phyloP scores from a whole-genome alignment of 2,888 invertebrate genomes.

The Chelonus formosanus region DNA sequence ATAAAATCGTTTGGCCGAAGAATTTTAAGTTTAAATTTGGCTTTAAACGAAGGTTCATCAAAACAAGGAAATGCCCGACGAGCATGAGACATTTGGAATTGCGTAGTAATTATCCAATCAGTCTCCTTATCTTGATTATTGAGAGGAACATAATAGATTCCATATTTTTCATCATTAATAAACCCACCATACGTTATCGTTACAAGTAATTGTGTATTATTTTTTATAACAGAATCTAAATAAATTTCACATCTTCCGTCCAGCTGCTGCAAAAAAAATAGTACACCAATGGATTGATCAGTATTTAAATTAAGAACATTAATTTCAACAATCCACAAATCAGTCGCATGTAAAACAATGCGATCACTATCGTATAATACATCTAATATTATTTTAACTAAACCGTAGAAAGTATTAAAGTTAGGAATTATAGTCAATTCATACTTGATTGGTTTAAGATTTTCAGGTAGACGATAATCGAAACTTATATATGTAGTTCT shows the following conservation, averaged over 20 bases:
- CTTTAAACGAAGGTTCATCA: constrained; percentile 55
- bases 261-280: no score
- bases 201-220: no score
- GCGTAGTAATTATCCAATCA: constrained; percentile 71
- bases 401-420: constrained; percentile 65
- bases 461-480: constrained; percentile 68
- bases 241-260: no score
- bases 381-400: constrained; percentile 64
- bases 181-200: no score
- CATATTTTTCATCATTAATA: no score
- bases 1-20: constrained; percentile 44
- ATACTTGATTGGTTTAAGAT: constrained; percentile 54
- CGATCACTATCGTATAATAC: constrained; percentile 52
- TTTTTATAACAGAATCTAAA: no score
- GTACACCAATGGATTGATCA: no score
- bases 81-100: constrained; percentile 75
- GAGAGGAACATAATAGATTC: no score
- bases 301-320: constrained; percentile 20
- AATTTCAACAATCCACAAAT: constrained; percentile 54
- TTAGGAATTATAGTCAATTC: constrained; percentile 66
- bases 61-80: constrained; percentile 70
- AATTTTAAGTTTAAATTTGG: constrained; percentile 50
- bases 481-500: constrained; percentile 40
- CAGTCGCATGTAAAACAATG: constrained; percentile 67
- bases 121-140: no score